Evolutionary conservation across 2,888 invertebrate species (phyloP), one percentile per base, ranked within the genome.

Genomic region (Torymus auratus): DNA sequence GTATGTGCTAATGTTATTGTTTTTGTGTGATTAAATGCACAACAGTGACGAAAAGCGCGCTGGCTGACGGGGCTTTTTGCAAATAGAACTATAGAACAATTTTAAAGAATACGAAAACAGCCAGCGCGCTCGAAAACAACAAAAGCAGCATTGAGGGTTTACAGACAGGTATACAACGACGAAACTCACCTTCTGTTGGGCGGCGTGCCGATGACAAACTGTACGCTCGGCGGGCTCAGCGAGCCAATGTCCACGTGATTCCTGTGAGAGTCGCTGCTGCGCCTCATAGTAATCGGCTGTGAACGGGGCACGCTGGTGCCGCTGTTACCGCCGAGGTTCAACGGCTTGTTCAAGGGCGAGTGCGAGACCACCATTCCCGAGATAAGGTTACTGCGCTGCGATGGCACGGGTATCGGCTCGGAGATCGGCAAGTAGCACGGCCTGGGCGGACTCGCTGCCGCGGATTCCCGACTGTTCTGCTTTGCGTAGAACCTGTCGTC

Each of bases 201-300:
- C 77, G 97, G 96, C 71, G 97, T 97, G 78, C 97, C 96, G 91
- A 97, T 95, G 74, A 95, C 94, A 91, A 96, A 96, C 89, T 96
- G 96, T 72, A 96, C 94, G 85, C 97, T 95, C 83, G 98, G 98
- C 83, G 98, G 98, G 69, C 98, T 98, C 83, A 98, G 93, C 10
- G 98, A 98, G 87, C 96, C 96, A 85, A 98, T 96, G 91, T 97
- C 97, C 81, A 94, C 93, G 83, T 91, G 87, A 85, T 93, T 94
- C 85, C 95, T 94, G 87, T 94, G 94, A 28, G 91, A 88, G 88
- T 95, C 95, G 67, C 87, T 87, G 82, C 94, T 94, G 79, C 96
- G 94, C 86, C 94, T 95, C 92, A 96, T 96, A 88, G 94, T 96
- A 86, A 97, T 97, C 17, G 97, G 97, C 90, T 96, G 96, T 81